Conservation (phyloP, 2,113 vertebrate genomes). For the Mobula birostris region DNA sequence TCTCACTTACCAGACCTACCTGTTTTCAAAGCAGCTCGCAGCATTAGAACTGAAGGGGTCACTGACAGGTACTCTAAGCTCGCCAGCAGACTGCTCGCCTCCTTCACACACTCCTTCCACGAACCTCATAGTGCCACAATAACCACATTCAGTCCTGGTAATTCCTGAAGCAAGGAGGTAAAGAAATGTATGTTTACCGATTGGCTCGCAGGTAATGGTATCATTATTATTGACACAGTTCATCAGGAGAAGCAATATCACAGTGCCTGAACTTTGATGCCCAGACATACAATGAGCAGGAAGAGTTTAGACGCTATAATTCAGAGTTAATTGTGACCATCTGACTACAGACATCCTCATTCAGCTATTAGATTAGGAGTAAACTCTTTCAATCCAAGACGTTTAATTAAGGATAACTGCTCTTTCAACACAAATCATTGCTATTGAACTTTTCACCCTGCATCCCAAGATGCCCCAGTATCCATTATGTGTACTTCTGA, state of each 20-base stretch:
- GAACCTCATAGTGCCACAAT: background rate
- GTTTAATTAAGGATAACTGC: constrained; percentile 15
- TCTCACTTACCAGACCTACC: background rate
- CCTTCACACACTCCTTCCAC: background rate
- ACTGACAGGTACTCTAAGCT: too few relatives aligned
- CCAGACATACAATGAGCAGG: background rate
- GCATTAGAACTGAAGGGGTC: too few relatives aligned
- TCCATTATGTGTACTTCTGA: background rate
- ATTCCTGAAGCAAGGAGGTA: background rate
- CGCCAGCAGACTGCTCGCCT: background rate
- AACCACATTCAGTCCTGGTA: background rate
- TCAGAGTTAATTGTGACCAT: constrained; percentile 17
- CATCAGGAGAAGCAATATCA: background rate
- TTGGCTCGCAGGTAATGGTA: background rate
- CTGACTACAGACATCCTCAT: background rate
- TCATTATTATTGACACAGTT: background rate
- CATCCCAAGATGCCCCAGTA: background rate
- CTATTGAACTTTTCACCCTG: background rate
- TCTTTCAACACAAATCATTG: background rate
- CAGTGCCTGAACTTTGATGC: background rate
- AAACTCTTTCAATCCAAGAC: background rate
- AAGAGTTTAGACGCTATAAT: constrained; percentile 12
- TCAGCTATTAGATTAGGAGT: background rate
- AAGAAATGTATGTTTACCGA: background rate
- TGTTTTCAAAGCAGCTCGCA: background rate